These are phyloP conservation scores for Galeopsomyia nigrocyanea DNA, from an alignment of 2,888 invertebrate species.

Conservation along the genomic window DNA sequence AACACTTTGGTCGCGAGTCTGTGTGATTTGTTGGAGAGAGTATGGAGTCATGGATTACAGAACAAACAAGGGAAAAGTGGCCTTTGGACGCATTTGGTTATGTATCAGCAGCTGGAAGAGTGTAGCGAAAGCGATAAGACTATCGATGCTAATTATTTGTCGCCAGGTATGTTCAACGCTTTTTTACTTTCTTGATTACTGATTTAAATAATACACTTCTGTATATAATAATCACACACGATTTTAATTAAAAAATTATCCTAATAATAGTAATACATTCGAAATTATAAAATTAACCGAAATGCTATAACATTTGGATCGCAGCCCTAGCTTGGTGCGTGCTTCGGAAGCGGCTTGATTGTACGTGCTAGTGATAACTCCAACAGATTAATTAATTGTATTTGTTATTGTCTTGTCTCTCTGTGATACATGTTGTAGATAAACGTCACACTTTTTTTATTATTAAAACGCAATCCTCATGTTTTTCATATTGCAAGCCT, in stretches of 20 bases:
- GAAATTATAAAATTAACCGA: constrained; percentile 41
- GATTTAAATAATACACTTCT: constrained; percentile 1
- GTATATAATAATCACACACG: neutral
- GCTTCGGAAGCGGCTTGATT: constrained; percentile 90
- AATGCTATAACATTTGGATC: constrained; percentile 57
- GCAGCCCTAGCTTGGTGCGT: constrained; percentile 95
- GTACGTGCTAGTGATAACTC: constrained; percentile 74
- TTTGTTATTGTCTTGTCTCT: neutral
- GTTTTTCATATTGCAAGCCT: too few relatives aligned
- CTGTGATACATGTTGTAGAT: constrained; percentile 1
- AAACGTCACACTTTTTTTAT: constrained; percentile 17
- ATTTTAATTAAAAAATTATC: neutral
- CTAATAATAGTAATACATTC: constrained; percentile 26
- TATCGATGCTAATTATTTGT: constrained; percentile 74
- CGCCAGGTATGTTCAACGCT: constrained; percentile 71
- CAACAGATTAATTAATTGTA: constrained; percentile 13
- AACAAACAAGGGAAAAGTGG: constrained; percentile 98
- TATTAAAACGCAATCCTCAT: too few relatives aligned
- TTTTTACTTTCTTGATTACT: constrained; percentile 18
- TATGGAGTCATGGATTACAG: constrained; percentile 98
- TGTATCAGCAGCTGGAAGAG: constrained; percentile 89
- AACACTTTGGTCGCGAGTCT: constrained; percentile 98
- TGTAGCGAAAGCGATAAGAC: constrained; percentile 72
- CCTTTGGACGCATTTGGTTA: constrained; percentile 94
- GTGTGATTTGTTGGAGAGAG: constrained; percentile 95